Conservation (phyloP, 2,113 vertebrate genomes). For the Telmatochromis brichardi region DNA sequence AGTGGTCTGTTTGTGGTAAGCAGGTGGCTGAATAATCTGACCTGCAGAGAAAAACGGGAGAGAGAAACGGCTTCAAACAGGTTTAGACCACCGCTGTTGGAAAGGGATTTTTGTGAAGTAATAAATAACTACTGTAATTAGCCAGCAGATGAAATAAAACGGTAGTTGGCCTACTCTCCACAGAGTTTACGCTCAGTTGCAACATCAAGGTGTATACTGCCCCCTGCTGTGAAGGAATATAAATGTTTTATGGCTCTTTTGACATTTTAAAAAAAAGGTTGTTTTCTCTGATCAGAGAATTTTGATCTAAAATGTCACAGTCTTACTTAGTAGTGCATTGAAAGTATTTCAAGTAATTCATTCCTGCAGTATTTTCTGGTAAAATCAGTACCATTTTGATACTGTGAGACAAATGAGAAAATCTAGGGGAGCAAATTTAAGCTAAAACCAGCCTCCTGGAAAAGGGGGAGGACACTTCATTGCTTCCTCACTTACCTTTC, state of each 20-base stretch:
- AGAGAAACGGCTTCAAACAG: background rate
- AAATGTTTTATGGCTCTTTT: background rate
- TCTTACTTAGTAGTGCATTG: background rate
- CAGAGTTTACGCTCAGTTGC: background rate
- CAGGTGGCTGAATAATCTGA: background rate
- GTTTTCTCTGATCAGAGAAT: background rate
- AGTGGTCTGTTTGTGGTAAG: background rate
- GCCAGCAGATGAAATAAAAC: background rate
- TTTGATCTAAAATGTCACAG: background rate
- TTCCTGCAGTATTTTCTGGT: background rate
- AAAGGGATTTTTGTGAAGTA: background rate
- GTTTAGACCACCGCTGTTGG: background rate
- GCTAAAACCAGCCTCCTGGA: background rate
- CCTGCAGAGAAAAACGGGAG: background rate
- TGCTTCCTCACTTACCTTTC: background rate
- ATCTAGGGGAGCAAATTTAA: background rate
- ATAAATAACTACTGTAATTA: background rate
- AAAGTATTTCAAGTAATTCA: background rate
- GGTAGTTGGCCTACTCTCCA: background rate
- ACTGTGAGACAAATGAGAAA: background rate
- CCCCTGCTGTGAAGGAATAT: constrained; percentile 1
- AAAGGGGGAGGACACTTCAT: background rate
- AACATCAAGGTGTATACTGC: constrained; percentile 4
- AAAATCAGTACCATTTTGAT: rapidly evolving
- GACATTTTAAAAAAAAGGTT: background rate